Evolutionary conservation across 1,140 invertebrate genomes (phyloP).

Genomic region (Papilio aristodemus): DNA sequence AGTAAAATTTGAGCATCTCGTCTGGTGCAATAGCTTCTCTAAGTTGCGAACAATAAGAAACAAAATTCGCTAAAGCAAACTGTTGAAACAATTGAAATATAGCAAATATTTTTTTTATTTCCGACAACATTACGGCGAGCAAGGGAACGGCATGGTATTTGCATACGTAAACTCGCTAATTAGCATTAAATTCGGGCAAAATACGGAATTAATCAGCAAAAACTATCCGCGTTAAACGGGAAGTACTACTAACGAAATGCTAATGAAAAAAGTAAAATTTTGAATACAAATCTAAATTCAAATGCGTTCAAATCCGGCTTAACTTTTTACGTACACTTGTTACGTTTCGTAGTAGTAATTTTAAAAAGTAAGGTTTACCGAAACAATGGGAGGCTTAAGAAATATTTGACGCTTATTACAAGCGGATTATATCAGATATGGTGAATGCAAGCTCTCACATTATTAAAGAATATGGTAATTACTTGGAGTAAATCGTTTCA

Average conservation of each 20-base stretch:
- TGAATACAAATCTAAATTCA: background rate
- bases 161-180: slow-evolving; percentile 6
- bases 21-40: too few species aligned
- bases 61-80: too few species aligned
- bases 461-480: background rate
- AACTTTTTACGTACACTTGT: background rate
- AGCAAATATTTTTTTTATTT: too few species aligned
- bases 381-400: background rate
- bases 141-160: too few species aligned
- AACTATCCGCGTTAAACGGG: slow-evolving; percentile 3
- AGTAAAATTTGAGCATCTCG: too few species aligned
- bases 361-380: background rate
- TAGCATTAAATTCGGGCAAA: slow-evolving; percentile 18
- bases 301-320: background rate
- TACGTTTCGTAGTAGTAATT: background rate
- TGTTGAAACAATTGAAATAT: too few species aligned
- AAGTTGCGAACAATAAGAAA: too few species aligned
- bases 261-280: slow-evolving; percentile 3
- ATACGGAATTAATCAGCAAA: slow-evolving; percentile 25
- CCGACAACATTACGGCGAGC: too few species aligned
- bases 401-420: background rate
- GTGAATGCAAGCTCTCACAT: background rate
- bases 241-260: slow-evolving; percentile 5
- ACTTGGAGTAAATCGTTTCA: too few species aligned
- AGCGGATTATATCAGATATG: background rate